Evolutionary conservation across 2,797 vertebrate species (phyloP).

Genomic region (Parauchenoglanis ngamensis): DNA sequence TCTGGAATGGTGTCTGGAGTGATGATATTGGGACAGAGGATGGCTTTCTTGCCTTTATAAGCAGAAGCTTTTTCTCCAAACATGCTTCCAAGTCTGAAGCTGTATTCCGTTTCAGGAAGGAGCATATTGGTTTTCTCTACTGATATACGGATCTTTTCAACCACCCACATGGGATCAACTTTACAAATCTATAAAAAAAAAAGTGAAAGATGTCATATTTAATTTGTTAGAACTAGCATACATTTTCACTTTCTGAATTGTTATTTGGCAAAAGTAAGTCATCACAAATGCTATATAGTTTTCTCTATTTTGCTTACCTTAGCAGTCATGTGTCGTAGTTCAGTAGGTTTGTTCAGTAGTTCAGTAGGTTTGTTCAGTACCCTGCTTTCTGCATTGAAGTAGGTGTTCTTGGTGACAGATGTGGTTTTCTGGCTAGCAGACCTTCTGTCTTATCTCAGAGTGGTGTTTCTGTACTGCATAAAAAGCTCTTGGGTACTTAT

Average conservation of each 20-base stretch:
- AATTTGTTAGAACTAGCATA: constrained; percentile 20
- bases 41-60: constrained; percentile 68
- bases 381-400: constrained; percentile 39
- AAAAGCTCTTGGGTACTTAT: constrained; percentile 69
- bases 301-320: constrained; percentile 64
- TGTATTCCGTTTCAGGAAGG: constrained; percentile 69
- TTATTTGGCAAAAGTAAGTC: background rate
- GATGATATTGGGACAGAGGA: constrained; percentile 85
- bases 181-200: constrained; percentile 55
- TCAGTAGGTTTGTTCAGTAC: constrained; percentile 30
- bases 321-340: constrained; percentile 39
- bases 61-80: constrained; percentile 70
- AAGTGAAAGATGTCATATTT: constrained; percentile 35
- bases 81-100: constrained; percentile 74
- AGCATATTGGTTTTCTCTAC: constrained; percentile 75
- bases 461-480: constrained; percentile 64
- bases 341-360: constrained; percentile 27
- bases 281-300: background rate
- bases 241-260: background rate
- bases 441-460: constrained; percentile 57
- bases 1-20: constrained; percentile 92
- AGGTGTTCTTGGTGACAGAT: constrained; percentile 29
- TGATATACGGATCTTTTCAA: constrained; percentile 77
- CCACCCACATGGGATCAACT: constrained; percentile 73
- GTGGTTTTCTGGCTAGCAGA: constrained; percentile 50